Base-by-base conservation (phyloP, 1,140 invertebrate genomes). In the Wasmannia auropunctata region DNA sequence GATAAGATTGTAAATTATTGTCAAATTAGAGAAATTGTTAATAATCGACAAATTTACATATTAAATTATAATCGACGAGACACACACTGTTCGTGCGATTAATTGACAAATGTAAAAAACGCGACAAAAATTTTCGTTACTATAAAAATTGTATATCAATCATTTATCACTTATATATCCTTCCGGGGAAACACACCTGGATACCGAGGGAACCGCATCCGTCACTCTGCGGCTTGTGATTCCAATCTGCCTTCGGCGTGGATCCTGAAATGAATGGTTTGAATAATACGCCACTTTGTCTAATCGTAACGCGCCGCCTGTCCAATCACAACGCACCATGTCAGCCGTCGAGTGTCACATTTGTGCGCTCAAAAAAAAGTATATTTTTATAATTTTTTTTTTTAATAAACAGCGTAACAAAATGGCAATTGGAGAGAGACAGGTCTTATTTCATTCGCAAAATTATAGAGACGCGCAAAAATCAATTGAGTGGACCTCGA, bases 121-220 rank as follows among this genome's bases (percentile, higher is more conserved):
- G 14, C 43, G 14, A 46, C 16, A 19, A 22, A 37, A 67, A 65
- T 5, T 14, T 65, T 37, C 37, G n/a, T 10, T 65, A 65, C 16
- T 54, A 19, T 51, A 11, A 22, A 54, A 54, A 54, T 54, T n/a
- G 1, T 14, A 25, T 43, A 16, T 49, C n/a, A n/a, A 5, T 46
- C 7, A 70, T n/a, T 70, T 46, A 43, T 69, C 14, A 1, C n/a
- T 34, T 46, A 16, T 76, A 5, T 31, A 22, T 28, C 37, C 2
- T 69, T 5, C 28, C 11, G 3, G 16, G 10, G 19, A 34, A 46
- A 11, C 3, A 49, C 40, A 11, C 95, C 86, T 95, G 90, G 31
- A 95, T 93, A 70, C 96, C 96, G 31, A 98, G 94, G 0, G 97
- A 97, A 22, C 98, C 98, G 95, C 98, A 98, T 60, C 98, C 98